Conservation (phyloP, 2,797 vertebrate species). For the Synaphobranchus kaupii region DNA sequence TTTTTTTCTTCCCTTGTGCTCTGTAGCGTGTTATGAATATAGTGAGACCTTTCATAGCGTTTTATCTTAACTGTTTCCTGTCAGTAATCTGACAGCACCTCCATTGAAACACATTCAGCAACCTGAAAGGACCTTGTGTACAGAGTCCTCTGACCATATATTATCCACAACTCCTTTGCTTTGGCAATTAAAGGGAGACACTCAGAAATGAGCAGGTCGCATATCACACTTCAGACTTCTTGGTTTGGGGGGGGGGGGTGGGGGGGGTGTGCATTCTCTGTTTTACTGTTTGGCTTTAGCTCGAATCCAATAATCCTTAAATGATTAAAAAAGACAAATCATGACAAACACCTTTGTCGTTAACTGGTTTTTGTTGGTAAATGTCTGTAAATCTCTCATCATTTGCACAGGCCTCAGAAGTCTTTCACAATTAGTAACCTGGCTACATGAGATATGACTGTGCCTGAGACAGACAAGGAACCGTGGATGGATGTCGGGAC, state of each 20-base stretch:
- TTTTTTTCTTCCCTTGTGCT: slow-evolving; percentile 31
- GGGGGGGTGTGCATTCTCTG: background rate
- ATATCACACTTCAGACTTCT: slow-evolving; percentile 37
- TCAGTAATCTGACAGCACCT: slow-evolving; percentile 56
- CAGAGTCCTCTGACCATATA: slow-evolving; percentile 36
- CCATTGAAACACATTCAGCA: slow-evolving; percentile 35
- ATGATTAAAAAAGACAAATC: background rate
- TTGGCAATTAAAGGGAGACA: slow-evolving; percentile 48
- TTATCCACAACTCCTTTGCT: slow-evolving; percentile 34
- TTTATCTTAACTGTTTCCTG: slow-evolving; percentile 61
- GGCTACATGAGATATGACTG: background rate
- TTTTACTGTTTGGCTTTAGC: slow-evolving; percentile 12
- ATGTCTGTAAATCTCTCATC: background rate
- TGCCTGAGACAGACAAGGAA: background rate
- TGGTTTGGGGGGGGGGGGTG: background rate
- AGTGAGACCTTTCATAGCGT: slow-evolving; percentile 54
- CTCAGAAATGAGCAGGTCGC: slow-evolving; percentile 37
- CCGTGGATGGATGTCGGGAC: background rate
- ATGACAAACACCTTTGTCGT: background rate
- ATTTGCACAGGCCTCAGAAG: background rate
- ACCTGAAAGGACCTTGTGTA: slow-evolving; percentile 61
- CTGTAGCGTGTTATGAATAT: slow-evolving; percentile 34
- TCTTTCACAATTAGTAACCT: background rate
- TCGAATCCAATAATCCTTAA: background rate
- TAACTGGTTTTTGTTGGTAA: background rate